Conservation (phyloP, 1,140 invertebrate genomes). For the Telenomus remus region DNA sequence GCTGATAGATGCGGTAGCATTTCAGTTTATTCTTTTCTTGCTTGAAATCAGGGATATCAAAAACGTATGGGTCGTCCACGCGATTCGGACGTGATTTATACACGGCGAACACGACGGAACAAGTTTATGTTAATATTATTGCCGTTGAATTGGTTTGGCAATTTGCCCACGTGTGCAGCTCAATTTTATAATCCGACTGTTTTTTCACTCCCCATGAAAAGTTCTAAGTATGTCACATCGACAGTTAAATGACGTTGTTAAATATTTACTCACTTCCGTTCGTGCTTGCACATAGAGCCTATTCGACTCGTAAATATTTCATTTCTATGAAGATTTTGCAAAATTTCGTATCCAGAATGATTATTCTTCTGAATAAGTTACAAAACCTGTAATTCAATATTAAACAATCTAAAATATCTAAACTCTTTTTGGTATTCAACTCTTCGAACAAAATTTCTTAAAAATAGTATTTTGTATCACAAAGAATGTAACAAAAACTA, state of each 20-base stretch:
- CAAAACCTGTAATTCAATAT: too few relatives aligned
- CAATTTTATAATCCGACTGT: constrained; percentile 62
- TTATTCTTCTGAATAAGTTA: too few relatives aligned
- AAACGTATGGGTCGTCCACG: constrained; percentile 34
- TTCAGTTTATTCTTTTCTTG: constrained; percentile 33
- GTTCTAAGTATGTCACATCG: not conserved
- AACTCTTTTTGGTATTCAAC: too few relatives aligned
- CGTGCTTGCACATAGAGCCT: too few relatives aligned
- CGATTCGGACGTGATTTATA: constrained; percentile 62
- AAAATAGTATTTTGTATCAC: too few relatives aligned
- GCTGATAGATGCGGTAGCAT: constrained; percentile 11
- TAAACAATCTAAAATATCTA: too few relatives aligned
- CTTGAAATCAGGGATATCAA: constrained; percentile 23
- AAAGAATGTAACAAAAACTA: too few relatives aligned
- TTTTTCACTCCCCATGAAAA: constrained; percentile 36
- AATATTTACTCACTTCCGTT: constrained; percentile 11
- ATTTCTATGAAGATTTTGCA: too few relatives aligned
- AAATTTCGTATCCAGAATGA: too few relatives aligned
- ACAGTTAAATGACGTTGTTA: constrained; percentile 17
- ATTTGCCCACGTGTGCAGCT: constrained; percentile 60
- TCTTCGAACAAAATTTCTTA: too few relatives aligned
- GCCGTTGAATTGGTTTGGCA: constrained; percentile 70
- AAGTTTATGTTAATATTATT: constrained; percentile 73
- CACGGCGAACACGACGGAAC: constrained; percentile 57
- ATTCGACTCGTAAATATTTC: too few relatives aligned